Conservation (phyloP, 2,113 vertebrate species). For the Macaca mulatta region DNA sequence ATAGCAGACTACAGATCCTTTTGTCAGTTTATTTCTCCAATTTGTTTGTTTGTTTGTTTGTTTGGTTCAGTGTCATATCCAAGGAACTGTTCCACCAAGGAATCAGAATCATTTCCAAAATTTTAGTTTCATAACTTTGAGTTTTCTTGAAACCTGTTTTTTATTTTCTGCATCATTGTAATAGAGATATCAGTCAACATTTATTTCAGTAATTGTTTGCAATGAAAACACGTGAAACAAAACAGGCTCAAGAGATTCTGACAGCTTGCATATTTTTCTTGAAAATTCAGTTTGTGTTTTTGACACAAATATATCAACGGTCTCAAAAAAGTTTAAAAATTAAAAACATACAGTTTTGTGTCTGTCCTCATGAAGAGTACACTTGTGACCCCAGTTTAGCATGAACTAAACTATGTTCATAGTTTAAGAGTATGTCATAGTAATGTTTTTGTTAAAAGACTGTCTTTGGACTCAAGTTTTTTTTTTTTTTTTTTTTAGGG, state of each 20-base stretch:
- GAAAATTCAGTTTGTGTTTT: constrained; percentile 52
- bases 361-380: not conserved
- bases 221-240: constrained; percentile 55
- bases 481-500: not conserved
- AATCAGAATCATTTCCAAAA: constrained; percentile 37
- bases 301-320: not conserved
- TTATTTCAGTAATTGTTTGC: constrained; percentile 52
- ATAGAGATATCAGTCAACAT: constrained; percentile 41
- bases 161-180: constrained; percentile 46
- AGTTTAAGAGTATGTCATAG: not conserved
- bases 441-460: constrained; percentile 17
- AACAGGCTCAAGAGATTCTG: constrained; percentile 49
- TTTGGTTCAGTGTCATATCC: not conserved
- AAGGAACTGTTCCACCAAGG: not conserved
- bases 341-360: not conserved
- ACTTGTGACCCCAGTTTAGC: not conserved
- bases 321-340: constrained; percentile 28
- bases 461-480: not conserved
- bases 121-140: constrained; percentile 34
- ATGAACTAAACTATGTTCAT: not conserved
- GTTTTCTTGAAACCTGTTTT: constrained; percentile 55
- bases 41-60: not conserved
- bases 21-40: not conserved
- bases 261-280: constrained; percentile 62
- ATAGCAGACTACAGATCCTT: not conserved